Conservation (phyloP, 1,140 invertebrate species). For the Zelostemma sp. region DNA sequence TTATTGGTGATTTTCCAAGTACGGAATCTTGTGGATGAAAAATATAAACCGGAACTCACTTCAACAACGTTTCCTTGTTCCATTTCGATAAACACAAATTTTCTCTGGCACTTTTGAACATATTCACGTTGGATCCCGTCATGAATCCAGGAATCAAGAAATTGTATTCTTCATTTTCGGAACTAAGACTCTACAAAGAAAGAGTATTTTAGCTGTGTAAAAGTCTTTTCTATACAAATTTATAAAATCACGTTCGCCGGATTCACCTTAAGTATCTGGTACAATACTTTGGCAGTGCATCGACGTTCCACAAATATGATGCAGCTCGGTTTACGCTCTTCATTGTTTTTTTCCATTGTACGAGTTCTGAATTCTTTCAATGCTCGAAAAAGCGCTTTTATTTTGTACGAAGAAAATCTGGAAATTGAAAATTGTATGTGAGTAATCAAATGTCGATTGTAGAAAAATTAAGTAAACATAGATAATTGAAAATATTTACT, state of each 20-base stretch:
- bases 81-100: conserved; percentile 69
- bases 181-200: conserved; percentile 60
- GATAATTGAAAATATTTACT: conserved; percentile 31
- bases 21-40: no score
- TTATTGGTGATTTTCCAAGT: no score
- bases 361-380: conserved; percentile 67
- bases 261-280: conserved; percentile 78
- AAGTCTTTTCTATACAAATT: not conserved
- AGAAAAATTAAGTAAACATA: conserved; percentile 3
- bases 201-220: not conserved
- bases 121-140: conserved; percentile 75
- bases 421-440: conserved; percentile 52
- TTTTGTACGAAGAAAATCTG: conserved; percentile 73
- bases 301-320: conserved; percentile 87
- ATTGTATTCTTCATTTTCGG: conserved; percentile 65
- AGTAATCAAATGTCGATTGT: conserved; percentile 21
- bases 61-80: conserved; percentile 73
- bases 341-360: conserved; percentile 55
- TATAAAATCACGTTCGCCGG: conserved; percentile 7
- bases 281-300: conserved; percentile 83
- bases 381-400: conserved; percentile 72
- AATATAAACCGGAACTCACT: conserved; percentile 53
- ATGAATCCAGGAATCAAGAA: conserved; percentile 80
- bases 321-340: conserved; percentile 74
- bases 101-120: conserved; percentile 72